Base-by-base conservation (phyloP, 2,113 vertebrate genomes). In the Strix uralensis region DNA sequence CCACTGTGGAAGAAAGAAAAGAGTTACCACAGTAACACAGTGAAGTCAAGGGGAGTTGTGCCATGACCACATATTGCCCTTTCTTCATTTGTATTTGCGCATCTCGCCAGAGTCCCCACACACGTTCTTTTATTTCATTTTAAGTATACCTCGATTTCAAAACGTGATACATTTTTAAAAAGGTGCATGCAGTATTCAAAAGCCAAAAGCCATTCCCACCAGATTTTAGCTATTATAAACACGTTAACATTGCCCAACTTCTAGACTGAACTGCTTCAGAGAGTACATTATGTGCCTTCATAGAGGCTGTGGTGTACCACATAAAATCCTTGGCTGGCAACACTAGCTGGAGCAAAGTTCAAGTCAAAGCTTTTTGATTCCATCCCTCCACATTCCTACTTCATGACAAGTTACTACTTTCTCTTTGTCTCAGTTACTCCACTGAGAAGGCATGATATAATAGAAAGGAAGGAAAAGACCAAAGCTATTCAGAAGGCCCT, bases 271-370 rank as follows among this genome's bases (percentile, higher is more conserved):
- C n/a, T 89, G 42, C 84, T 95, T 94, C 61, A 70, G 71, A 88
- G 77, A 90, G 91, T 94, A 97, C 95, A 92, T 27, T 80, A 49
- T 74, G 95, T 95, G 86, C 92, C 91, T 97, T 89, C 89, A 62
- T 2, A 86, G 78, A 82, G 78, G 63, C 57, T 95, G 92, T 88
- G 95, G 96, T 86, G 89, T 74, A 95, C 95, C 94, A 95, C 92
- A 94, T 65, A 90, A 97, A 97, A 95, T 94, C 81, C 88, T 30
- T 20, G 13, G 70, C 6, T 92, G 81, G 91, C 86, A 91, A 66
- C 38, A 90, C 81, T 8, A 95, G 91, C 46, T 92, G 87, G 42
- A 96, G 85, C 40, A 88, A 96, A 96, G 89, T 73, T 92, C 78
- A 55, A 8, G 29, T 85, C 86, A 94, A 91, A 95, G 78, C 66